Evolutionary conservation across 1,140 invertebrate genomes (phyloP), one percentile per base, ranked within the genome.

Genomic region (Cyphomyrmex costatus): DNA sequence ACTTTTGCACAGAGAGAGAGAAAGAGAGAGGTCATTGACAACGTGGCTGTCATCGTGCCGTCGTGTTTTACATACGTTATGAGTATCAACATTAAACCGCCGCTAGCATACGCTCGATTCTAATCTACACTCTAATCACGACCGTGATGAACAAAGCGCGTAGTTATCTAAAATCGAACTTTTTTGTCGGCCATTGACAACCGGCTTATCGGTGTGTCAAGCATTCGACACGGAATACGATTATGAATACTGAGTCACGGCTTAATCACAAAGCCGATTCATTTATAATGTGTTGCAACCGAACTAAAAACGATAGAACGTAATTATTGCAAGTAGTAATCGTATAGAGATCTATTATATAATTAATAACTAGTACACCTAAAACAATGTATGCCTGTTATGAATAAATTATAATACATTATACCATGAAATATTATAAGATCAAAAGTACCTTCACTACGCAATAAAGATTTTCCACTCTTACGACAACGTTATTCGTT

Each of bases 161-260:
- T 74, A 30, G 68, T 83, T 83, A 83, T 83, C 79, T 83, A 83
- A 83, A 83, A 83, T 83, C 68, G 79, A 83, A 83, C 79, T 83
- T 83, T 83, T 83, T 61, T 49, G 79, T 83, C 79, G 68, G 56
- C 68, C 53, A 83, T 74, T 74, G 79, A 83, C 79, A 83, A 83
- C 68, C 68, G 68, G 53, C 79, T 83, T 83, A 83, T 83, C 79
- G 68, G 36, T 70, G 66, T 83, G 53, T 83, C 68, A 33, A 83
- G 56, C 79, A 73, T 83, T 79, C 68, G 79, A 74, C 70, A 83
- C 68, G 68, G 79, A 74, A 83, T 74, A 74, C 27, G 53, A 73
- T 83, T 83, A 73, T 60, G 79, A 82, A 60, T 42, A 73, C 46
- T 82, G 79, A 83, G 79, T 74, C 68, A 83, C 79, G 68, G 68